A percentile compares a stretch with the other conserved stretches of the same genome.
phyloP scores from a whole-genome alignment of 2,797 vertebrate genomes.

The Rhodeus uyekii region DNA sequence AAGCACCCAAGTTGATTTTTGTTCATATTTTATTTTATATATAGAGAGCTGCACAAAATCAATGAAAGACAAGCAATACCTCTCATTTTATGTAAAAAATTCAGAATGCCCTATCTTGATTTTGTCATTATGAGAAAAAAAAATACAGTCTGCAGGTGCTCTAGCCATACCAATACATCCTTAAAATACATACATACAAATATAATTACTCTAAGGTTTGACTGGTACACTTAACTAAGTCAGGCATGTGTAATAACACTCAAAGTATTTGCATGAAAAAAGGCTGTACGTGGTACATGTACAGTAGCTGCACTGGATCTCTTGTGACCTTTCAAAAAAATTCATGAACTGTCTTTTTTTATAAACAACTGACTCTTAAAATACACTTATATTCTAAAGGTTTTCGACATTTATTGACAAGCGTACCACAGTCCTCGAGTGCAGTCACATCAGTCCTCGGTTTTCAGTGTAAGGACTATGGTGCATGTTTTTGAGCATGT shows the following conservation, averaged over 20 bases:
- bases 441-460: conserved; percentile 10
- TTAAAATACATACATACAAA: conserved; percentile 49
- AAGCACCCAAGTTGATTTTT: conserved; percentile 3
- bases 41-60: conserved; percentile 47
- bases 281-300: conserved; percentile 24
- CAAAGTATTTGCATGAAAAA: conserved; percentile 29
- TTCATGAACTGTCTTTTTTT: not conserved
- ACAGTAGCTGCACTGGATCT: conserved; percentile 50
- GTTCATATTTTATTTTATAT: conserved; percentile 40
- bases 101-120: conserved; percentile 49
- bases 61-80: conserved; percentile 49
- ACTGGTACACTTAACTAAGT: conserved; percentile 36
- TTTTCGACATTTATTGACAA: not conserved
- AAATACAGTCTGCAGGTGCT: conserved; percentile 43
- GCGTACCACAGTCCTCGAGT: conserved; percentile 11
- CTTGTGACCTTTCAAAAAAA: conserved; percentile 7
- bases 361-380: not conserved
- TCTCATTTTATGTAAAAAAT: conserved; percentile 50
- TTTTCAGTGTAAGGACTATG: conserved; percentile 8
- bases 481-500: not conserved
- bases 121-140: conserved; percentile 45
- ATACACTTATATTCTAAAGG: not conserved
- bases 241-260: conserved; percentile 45
- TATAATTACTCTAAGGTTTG: conserved; percentile 29
- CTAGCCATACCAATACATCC: conserved; percentile 42